Base-by-base conservation (phyloP, 2,888 invertebrate genomes). In the Trypoxylon attenuatum region DNA sequence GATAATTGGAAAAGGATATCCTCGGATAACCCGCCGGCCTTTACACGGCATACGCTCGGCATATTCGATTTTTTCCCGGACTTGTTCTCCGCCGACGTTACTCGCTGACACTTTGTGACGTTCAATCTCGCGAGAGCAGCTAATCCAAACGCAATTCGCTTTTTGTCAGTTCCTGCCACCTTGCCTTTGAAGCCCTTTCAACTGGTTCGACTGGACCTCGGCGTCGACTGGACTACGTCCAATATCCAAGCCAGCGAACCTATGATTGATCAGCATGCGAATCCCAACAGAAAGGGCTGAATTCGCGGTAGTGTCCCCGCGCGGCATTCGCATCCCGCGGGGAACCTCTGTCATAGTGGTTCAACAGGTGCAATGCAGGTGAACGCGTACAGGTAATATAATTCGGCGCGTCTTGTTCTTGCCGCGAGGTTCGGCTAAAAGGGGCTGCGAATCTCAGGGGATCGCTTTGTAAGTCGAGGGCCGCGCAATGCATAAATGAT, bases 401-500 rank as follows among this genome's bases (percentile, higher is more conserved):
- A 80, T 76, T 69, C 66, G 70, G 63, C 53, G 61, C 68, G 62
- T 58, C 67, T 72, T 73, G 77, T 77, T 79, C 79, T 78, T 81
- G 73, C 68, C 57, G 47, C 69, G 70, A 33, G 33, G 67, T 52
- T 56, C 38, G 73, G 70, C 71, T 77, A 74, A 79, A 79, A 77
- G 76, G 74, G 67, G 71, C 66, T 68, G 61, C 51, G 67, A 81
- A 79, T 81, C 84, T 82, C 84, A 64, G 71, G 84, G 83, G 84
- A 83, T 79, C 83, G 79, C 82, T 84, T 84, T 83, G 83, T 79
- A 79, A 83, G 82, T 77, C 77, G 78, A 71, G 80, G 73, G n/a
- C 79, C 76, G 70, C 78, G 77, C 73, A 82, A 80, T 84, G 84
- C 83, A 84, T 84, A 84, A 84, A 81, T 84, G 83, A 83, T 84